A percentile compares a stretch with the other conserved stretches of the same genome.
Evolutionary conservation across 2,797 vertebrate genomes (phyloP).

Genomic region (Geotrypetes seraphini): DNA sequence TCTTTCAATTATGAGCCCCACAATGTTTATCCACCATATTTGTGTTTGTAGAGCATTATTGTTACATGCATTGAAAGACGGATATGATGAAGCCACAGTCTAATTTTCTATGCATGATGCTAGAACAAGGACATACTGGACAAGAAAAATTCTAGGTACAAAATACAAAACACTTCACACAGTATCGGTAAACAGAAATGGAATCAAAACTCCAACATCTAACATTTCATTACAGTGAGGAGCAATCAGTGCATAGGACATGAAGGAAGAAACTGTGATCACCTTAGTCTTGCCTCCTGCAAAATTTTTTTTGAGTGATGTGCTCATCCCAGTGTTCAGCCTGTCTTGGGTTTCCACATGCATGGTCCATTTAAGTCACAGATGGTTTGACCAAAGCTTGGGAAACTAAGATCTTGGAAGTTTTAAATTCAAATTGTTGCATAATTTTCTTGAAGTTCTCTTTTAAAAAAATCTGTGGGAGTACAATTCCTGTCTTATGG

Average conservation of each 20-base stretch:
- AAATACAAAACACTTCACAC: neutral
- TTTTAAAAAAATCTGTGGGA: too few species aligned
- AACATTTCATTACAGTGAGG: neutral
- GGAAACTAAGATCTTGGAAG: too few species aligned
- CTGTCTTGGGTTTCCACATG: neutral
- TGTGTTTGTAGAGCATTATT: neutral
- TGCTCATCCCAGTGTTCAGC: neutral
- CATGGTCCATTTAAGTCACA: too few species aligned
- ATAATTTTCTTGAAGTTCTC: too few species aligned
- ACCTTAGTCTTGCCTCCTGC: neutral
- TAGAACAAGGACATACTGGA: fast-evolving
- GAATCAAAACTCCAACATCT: fast-evolving
- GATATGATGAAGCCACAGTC: conserved; percentile 2
- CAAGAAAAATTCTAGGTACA: neutral
- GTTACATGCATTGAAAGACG: neutral
- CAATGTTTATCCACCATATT: too few species aligned
- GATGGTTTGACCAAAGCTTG: too few species aligned
- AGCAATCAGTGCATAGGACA: neutral
- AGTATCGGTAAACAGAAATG: neutral
- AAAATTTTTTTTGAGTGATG: neutral
- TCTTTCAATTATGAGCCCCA: too few species aligned
- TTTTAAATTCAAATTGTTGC: too few species aligned
- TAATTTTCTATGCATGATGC: neutral
- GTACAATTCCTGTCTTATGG: conserved; percentile 57
- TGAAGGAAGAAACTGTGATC: neutral